phyloP scores from a whole-genome alignment of 2,888 invertebrate species.

The Drosophila ezoana region DNA sequence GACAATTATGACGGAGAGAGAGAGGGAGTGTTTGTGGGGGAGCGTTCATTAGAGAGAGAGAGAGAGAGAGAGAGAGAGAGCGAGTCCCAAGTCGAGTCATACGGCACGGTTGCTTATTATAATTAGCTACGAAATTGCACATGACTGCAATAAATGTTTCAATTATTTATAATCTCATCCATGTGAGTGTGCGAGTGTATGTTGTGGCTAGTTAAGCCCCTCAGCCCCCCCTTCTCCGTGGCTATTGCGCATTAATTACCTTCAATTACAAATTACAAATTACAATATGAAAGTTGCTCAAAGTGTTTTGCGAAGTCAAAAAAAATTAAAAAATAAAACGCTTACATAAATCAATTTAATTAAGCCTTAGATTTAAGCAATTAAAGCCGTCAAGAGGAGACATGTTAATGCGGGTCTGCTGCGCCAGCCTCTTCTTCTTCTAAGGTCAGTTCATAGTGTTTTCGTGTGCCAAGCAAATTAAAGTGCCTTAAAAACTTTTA shows the following conservation, averaged over 20 bases:
- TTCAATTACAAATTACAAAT: conserved; percentile 66
- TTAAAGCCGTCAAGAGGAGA: conserved; percentile 6
- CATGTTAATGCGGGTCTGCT: not conserved
- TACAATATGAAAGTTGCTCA: conserved; percentile 58
- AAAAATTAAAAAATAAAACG: conserved; percentile 1
- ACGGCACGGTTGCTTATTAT: conserved; percentile 62
- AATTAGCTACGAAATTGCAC: conserved; percentile 77
- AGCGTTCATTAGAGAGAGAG: not conserved
- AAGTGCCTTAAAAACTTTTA: conserved; percentile 68
- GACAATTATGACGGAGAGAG: conserved; percentile 60
- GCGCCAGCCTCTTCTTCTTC: conserved; percentile 6
- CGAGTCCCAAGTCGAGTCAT: conserved; percentile 16
- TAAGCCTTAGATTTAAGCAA: conserved; percentile 33
- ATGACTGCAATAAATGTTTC: conserved; percentile 78
- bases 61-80: conserved; percentile 1
- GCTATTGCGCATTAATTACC: conserved; percentile 74
- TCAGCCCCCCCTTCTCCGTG: conserved; percentile 18
- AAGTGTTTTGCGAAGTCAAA: conserved; percentile 34
- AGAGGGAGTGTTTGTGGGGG: conserved; percentile 9
- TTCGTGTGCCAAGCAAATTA: conserved; percentile 48
- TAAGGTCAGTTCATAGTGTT: conserved; percentile 15
- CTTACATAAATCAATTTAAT: conserved; percentile 52
- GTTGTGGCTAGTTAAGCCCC: conserved; percentile 41
- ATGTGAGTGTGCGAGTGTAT: conserved; percentile 10
- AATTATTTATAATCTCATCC: conserved; percentile 69